These are phyloP conservation scores for Aplodontia rufa DNA, from an alignment of 2,113 vertebrate species.

Conservation along the genomic window DNA sequence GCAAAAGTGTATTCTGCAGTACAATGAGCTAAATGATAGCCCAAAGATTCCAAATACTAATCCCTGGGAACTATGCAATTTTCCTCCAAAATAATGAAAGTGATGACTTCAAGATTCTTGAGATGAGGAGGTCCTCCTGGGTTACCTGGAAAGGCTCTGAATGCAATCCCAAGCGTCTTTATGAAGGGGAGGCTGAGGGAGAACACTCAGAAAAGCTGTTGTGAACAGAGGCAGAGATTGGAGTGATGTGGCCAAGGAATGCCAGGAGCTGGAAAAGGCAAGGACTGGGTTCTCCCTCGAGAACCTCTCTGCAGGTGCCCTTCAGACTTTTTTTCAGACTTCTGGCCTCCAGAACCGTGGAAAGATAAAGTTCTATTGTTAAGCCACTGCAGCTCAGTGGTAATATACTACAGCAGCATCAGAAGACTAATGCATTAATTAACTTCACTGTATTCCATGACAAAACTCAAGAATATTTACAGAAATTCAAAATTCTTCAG, in stretches of 20 bases:
- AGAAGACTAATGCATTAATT: not conserved
- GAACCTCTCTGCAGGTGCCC: not conserved
- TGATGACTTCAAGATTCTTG: not conserved
- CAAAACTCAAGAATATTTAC: conserved; percentile 9
- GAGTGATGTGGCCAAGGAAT: not conserved
- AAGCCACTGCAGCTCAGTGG: not conserved
- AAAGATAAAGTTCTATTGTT: not conserved
- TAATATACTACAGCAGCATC: not conserved
- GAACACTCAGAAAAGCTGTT: not conserved
- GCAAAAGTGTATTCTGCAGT: not conserved
- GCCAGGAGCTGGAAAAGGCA: not conserved
- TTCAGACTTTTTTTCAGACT: not conserved
- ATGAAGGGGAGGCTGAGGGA: not conserved
- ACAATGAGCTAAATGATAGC: not conserved
- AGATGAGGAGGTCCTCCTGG: not conserved
- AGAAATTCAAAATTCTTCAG: not conserved
- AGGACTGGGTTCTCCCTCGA: not conserved
- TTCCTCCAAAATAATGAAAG: not conserved
- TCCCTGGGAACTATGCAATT: not conserved
- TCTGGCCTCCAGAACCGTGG: not conserved
- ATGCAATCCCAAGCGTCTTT: not conserved
- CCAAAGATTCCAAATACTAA: not conserved
- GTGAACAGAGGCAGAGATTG: not conserved
- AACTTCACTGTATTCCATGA: not conserved
- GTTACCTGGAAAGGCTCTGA: not conserved